phyloP scores from a whole-genome alignment of 2,888 invertebrate genomes.

The Acanthosoma haemorrhoidale region DNA sequence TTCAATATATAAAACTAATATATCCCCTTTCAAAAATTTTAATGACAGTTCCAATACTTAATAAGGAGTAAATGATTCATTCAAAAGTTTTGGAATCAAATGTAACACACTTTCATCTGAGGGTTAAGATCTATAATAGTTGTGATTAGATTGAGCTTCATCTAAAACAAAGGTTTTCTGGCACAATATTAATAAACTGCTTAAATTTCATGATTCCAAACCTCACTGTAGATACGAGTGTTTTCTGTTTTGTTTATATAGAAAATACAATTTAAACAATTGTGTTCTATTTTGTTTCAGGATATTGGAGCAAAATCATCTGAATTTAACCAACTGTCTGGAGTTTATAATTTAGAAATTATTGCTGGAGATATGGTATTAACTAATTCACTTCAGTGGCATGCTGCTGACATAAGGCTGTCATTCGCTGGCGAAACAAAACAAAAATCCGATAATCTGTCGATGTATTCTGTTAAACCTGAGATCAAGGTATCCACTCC shows the following conservation, averaged over 20 bases:
- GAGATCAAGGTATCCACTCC: conserved; percentile 53
- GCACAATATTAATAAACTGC: too few relatives aligned
- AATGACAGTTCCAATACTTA: too few relatives aligned
- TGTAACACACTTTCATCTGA: too few relatives aligned
- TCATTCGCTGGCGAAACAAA: conserved; percentile 49
- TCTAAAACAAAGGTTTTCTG: too few relatives aligned
- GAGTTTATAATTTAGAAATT: conserved; percentile 72
- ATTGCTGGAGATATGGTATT: conserved; percentile 88
- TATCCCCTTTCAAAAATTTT: too few relatives aligned
- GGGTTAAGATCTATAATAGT: too few relatives aligned
- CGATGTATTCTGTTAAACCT: conserved; percentile 52
- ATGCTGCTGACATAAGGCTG: conserved; percentile 68
- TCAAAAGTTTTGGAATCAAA: too few relatives aligned
- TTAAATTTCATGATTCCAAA: too few relatives aligned
- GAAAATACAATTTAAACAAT: background rate
- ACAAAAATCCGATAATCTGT: conserved; percentile 44
- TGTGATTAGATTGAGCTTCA: too few relatives aligned
- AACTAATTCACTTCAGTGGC: conserved; percentile 85
- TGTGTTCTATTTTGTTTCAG: conserved; percentile 49
- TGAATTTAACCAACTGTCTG: conserved; percentile 71
- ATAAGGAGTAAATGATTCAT: too few relatives aligned
- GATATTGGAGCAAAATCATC: conserved; percentile 73
- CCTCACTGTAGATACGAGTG: too few relatives aligned
- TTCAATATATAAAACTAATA: too few relatives aligned
- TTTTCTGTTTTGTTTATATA: background rate